Evolutionary conservation across 2,888 invertebrate genomes (phyloP), one percentile per base, ranked within the genome.

Genomic region (Sialis lutaria): DNA sequence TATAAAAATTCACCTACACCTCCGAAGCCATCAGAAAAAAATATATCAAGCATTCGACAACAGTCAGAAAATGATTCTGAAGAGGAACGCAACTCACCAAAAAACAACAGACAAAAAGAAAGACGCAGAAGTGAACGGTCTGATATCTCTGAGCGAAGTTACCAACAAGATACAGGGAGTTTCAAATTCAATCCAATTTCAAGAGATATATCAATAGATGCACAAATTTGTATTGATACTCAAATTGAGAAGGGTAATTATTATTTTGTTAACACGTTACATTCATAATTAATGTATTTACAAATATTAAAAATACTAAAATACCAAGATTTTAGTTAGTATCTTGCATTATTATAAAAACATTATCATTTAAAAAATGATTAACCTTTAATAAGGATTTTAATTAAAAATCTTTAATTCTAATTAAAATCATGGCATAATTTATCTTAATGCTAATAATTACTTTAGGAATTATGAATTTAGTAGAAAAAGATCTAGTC

Each of bases 401-500:
- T 22, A 22, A 22, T 22, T 22, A 22, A 22, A 22, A 22, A 22
- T 22, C 22, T 22, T 4, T 2, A 22, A 22, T 22, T 22, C 22
- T 22, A 22, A 22, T 22, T 22, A 22, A 22, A 22, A 22, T 22
- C 22, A 22, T 22, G 22, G 22, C 22, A 22, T 22, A 4, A 22
- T 22, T 4, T 22, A 22, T 22, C 22, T 22, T 22, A 22, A 22
- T 22, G 4, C 22, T 22, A 22, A 22, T 22, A 22, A 22, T 44
- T 44, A 8, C 35, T 44, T 58, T 64, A 9, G 65, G 65, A 54
- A 66, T 66, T 41, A 50, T 65, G 44, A 60, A 60, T 10, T 54
- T 65, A 32, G 64, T 65, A 32, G 65, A 65, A 51, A 60, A 61
- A 1, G 65, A 66, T 54, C 65, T 66, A 59, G 60, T 60, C 47